Evolutionary conservation across 1,140 invertebrate genomes (phyloP).

Genomic region (Brachionus plicatilis): DNA sequence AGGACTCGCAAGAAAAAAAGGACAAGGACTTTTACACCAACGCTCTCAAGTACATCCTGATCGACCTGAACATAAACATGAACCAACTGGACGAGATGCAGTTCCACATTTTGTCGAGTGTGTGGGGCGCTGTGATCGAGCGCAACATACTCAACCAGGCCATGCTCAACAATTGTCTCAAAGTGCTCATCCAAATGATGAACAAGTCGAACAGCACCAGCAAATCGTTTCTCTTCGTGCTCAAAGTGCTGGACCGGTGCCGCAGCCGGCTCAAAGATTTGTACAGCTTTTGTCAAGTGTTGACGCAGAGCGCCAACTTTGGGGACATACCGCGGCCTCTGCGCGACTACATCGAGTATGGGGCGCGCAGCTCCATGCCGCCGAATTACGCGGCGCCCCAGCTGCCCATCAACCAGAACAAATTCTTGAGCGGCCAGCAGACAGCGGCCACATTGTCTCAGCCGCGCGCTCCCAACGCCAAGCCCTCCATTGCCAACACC

Average conservation of each 20-base stretch:
- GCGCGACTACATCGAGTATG: slow-evolving; percentile 17
- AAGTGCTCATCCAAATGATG: neutral
- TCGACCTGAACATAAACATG: neutral
- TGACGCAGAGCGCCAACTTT: neutral
- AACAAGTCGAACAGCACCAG: slow-evolving; percentile 2
- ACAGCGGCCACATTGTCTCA: slow-evolving; percentile 69
- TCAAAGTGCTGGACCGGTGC: slow-evolving; percentile 26
- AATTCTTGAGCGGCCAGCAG: slow-evolving; percentile 71
- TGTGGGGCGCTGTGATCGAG: slow-evolving; percentile 30
- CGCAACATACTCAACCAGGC: neutral
- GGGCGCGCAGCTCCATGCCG: neutral
- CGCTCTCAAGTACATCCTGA: neutral
- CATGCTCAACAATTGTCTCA: neutral
- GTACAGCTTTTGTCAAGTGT: neutral
- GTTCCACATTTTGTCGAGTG: slow-evolving; percentile 1
- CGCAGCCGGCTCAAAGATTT: neutral
- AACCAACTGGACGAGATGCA: slow-evolving; percentile 36
- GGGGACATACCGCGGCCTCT: neutral
- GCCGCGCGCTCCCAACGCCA: neutral
- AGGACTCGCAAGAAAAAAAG: slow-evolving; percentile 77
- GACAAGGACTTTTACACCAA: slow-evolving; percentile 63
- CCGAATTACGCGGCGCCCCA: neutral
- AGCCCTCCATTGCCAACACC: slow-evolving; percentile 88
- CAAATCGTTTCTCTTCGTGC: neutral
- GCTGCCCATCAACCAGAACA: neutral